phyloP scores from a whole-genome alignment of 2,113 vertebrate species.

The Toxotes chatareus region DNA sequence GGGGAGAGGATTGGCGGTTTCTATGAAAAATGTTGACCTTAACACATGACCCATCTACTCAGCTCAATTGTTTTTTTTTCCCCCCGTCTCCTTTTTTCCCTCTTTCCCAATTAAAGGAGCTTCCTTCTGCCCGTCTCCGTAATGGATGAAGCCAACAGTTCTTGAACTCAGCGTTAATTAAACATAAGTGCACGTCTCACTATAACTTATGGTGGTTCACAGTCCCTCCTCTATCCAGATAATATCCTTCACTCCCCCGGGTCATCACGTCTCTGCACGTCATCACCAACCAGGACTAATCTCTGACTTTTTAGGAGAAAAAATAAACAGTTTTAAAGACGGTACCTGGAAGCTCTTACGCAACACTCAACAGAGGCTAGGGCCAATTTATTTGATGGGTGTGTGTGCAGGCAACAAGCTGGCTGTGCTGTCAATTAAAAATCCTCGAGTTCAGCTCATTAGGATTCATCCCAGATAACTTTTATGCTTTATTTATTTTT shows the following conservation, averaged over 20 bases:
- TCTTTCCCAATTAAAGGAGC: conserved; percentile 77
- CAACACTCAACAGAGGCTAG: conserved; percentile 32
- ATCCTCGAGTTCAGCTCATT: conserved; percentile 67
- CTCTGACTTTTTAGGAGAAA: conserved; percentile 22
- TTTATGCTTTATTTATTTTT: conserved; percentile 47
- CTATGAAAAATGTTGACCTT: conserved; percentile 76
- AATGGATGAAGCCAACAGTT: conserved; percentile 70
- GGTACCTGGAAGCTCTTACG: conserved; percentile 51
- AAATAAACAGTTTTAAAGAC: conserved; percentile 28
- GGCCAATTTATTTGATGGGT: conserved; percentile 54
- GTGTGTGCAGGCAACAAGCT: conserved; percentile 36
- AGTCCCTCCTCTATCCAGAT: conserved; percentile 45
- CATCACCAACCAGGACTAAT: conserved; percentile 53
- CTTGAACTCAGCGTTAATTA: conserved; percentile 81
- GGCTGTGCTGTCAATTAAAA: conserved; percentile 76
- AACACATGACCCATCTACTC: conserved; percentile 71
- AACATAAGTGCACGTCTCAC: conserved; percentile 74
- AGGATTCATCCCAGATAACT: conserved; percentile 54
- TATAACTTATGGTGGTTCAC: conserved; percentile 52
- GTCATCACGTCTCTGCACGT: conserved; percentile 35
- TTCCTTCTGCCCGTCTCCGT: conserved; percentile 59
- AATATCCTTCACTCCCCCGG: conserved; percentile 54
- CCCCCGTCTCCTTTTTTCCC: conserved; percentile 20
- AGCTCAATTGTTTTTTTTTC: conserved; percentile 57
- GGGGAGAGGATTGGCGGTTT: conserved; percentile 54